Percentiles rank a stretch among this genome's conserved stretches.
phyloP scores from a whole-genome alignment of 2,113 vertebrate genomes.

The Daubentonia madagascariensis region DNA sequence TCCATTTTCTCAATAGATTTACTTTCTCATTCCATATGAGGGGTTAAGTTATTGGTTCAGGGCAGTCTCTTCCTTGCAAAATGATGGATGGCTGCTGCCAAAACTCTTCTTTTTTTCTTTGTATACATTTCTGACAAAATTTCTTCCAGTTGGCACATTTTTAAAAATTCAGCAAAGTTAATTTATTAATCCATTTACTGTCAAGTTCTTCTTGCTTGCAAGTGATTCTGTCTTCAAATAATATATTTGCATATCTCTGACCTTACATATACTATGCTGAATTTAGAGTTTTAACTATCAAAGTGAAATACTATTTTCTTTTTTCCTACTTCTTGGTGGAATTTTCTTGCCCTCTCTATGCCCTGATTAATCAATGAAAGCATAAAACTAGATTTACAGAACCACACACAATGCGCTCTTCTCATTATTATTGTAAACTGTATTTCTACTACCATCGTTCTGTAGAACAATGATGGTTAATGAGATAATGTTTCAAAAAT shows the following conservation, averaged over 20 bases:
- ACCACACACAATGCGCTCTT: neutral
- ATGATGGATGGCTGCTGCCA: neutral
- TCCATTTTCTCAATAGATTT: slow-evolving; percentile 17
- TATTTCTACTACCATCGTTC: slow-evolving; percentile 12
- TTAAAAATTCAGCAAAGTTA: neutral
- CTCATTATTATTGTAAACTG: neutral
- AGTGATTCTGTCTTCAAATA: neutral
- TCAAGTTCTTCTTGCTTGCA: neutral
- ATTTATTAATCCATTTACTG: neutral
- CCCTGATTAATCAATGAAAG: neutral
- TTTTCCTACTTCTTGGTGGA: neutral
- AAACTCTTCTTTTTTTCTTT: neutral
- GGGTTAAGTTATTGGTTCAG: neutral
- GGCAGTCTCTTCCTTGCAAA: neutral
- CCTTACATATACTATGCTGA: neutral
- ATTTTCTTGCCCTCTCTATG: neutral
- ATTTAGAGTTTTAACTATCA: neutral
- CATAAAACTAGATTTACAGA: neutral
- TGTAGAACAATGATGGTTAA: neutral
- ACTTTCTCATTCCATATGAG: neutral
- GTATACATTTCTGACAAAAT: neutral
- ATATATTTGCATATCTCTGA: neutral
- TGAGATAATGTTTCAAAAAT: slow-evolving; percentile 32
- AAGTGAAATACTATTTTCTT: neutral
- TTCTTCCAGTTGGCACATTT: neutral